A percentile compares a stretch with the other conserved stretches of the same genome.
Evolutionary conservation across 2,888 invertebrate genomes (phyloP).

Genomic region (Perithous albicinctus): DNA sequence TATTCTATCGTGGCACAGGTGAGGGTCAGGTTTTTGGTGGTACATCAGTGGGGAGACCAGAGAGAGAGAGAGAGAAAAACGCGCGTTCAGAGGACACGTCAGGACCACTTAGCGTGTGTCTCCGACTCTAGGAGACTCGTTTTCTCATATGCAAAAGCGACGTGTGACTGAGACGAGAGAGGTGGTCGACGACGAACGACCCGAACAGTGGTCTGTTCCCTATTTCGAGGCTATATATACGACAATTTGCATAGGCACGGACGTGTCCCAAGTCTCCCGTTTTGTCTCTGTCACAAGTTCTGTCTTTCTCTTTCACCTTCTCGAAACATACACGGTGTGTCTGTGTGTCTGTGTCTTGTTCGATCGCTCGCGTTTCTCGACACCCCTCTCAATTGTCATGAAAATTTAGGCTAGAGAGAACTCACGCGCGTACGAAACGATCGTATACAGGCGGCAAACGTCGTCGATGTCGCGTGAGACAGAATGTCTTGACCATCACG

Average conservation of each 20-base stretch:
- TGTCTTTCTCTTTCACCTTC: conserved; percentile 31
- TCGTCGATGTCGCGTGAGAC: conserved; percentile 43
- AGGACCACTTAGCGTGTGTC: conserved; percentile 52
- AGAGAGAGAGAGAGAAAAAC: background rate
- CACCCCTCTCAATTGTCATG: conserved; percentile 65
- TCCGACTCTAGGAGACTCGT: conserved; percentile 29
- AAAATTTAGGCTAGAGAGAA: conserved; percentile 50
- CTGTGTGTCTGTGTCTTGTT: conserved; percentile 15
- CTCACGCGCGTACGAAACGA: conserved; percentile 4
- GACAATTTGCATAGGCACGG: conserved; percentile 62
- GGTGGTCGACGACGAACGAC: conserved; percentile 10
- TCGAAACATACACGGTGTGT: background rate
- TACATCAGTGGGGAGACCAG: too few relatives aligned
- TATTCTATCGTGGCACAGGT: conserved; percentile 45
- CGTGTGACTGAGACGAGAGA: conserved; percentile 25
- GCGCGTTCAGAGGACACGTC: conserved; percentile 10
- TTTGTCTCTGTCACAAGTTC: conserved; percentile 45
- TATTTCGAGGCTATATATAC: conserved; percentile 37
- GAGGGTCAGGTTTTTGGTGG: conserved; percentile 45
- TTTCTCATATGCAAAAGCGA: conserved; percentile 48
- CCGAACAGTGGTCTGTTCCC: conserved; percentile 21
- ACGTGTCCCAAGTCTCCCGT: conserved; percentile 56
- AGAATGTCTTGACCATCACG: conserved; percentile 12
- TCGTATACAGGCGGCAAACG: conserved; percentile 10
- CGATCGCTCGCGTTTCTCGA: conserved; percentile 60